Conservation (phyloP, 2,797 vertebrate genomes). For the Spea hammondii region DNA sequence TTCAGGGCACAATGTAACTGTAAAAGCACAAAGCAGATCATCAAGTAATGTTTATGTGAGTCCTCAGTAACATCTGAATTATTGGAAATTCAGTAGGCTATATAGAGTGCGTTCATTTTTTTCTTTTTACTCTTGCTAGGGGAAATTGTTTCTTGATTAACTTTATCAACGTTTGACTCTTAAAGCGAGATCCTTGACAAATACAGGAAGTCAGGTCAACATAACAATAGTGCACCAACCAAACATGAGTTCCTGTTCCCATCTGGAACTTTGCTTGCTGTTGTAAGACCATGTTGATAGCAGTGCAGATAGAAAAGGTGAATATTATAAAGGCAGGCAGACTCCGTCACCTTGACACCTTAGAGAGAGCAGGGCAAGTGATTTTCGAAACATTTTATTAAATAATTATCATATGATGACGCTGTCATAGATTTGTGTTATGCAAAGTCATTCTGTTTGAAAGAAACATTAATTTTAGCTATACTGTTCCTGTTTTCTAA, state of each 20-base stretch:
- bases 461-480: too few species aligned
- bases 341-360: too few species aligned
- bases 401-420: too few species aligned
- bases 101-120: not conserved
- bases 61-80: constrained; percentile 9
- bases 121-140: not conserved
- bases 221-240: constrained; percentile 22
- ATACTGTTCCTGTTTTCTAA: too few species aligned
- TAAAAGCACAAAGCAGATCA: not conserved
- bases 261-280: constrained; percentile 39
- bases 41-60: not conserved
- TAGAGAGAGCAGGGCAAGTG: too few species aligned
- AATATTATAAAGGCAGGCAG: not conserved
- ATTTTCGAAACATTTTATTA: too few species aligned
- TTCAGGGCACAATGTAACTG: too few species aligned
- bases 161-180: not conserved
- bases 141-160: constrained; percentile 2
- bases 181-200: constrained; percentile 28
- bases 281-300: constrained; percentile 10
- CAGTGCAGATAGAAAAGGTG: not conserved
- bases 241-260: constrained; percentile 33
- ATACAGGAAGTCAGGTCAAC: constrained; percentile 34
- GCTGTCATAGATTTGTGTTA: too few species aligned
- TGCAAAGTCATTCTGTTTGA: too few species aligned
- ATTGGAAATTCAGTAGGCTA: not conserved